Evolutionary conservation across 2,888 invertebrate species (phyloP).

Genomic region (Spodoptera littoralis): DNA sequence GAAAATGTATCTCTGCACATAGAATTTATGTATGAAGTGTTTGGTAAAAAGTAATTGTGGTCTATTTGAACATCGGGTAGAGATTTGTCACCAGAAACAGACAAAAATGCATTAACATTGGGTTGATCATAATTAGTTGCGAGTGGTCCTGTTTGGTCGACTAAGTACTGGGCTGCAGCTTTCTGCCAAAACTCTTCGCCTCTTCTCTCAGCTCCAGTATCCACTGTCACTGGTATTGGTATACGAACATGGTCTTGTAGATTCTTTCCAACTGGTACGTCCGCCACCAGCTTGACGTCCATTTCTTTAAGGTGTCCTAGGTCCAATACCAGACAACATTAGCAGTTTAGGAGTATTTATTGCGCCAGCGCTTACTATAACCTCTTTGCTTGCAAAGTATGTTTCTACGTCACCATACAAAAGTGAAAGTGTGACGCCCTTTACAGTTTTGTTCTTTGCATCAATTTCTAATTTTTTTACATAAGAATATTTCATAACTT

Average conservation of each 20-base stretch:
- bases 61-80: conserved; percentile 83
- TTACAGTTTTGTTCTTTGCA: conserved; percentile 63
- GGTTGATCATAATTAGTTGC: conserved; percentile 82
- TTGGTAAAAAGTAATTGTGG: conserved; percentile 81
- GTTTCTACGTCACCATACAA: conserved; percentile 64
- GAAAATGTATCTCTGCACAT: conserved; percentile 74
- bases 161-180: conserved; percentile 78
- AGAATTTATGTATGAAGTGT: conserved; percentile 74
- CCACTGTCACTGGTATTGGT: conserved; percentile 76
- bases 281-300: conserved; percentile 67
- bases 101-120: conserved; percentile 81
- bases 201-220: conserved; percentile 72
- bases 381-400: conserved; percentile 74
- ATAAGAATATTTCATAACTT: conserved; percentile 74
- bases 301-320: conserved; percentile 70
- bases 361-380: conserved; percentile 79
- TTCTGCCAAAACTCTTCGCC: conserved; percentile 75
- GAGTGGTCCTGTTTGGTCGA: conserved; percentile 79
- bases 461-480: conserved; percentile 68
- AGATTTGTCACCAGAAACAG: conserved; percentile 69
- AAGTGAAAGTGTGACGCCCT: conserved; percentile 70
- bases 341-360: conserved; percentile 78
- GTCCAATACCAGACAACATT: conserved; percentile 81
- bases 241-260: conserved; percentile 85
- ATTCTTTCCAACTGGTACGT: conserved; percentile 82